Evolutionary conservation across 2,113 vertebrate species (phyloP), one percentile per base, ranked within the genome.

Genomic region (Halcyon senegalensis): DNA sequence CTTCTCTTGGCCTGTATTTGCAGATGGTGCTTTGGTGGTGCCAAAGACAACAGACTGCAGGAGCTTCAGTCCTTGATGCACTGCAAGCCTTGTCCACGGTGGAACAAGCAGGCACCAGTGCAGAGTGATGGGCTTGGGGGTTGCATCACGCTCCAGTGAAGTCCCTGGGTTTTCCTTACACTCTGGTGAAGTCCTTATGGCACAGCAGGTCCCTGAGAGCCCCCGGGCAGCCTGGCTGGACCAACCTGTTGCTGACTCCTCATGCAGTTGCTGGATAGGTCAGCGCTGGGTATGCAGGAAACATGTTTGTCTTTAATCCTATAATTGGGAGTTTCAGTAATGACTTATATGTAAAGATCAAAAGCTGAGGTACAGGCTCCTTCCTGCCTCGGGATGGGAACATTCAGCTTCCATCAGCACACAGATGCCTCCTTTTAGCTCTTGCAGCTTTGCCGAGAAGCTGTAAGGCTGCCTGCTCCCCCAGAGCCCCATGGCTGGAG

Each of bases 291-390:
- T 50, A 16, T 33, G 21, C 70, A 91, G 91, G 95, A 91, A 94
- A 75, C 84, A 62, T 1, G 0, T 78, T 91, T 89, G 84, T 85
- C 82, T 93, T 73, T 75, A 92, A 89, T 79, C 78, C 62, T 83
- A 3, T 96, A 96, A 95, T 90, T 96, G 74, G 33, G 50, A 62
- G 75, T 48, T 85, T 76, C 25, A 35, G 90, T 83, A 93, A 60
- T 2, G 2, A 83, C 87, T 85, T 88, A n/a, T 41, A 48, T 69
- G 10, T 85, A 53, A 44, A 81, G 87, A 95, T 93, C 55, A 95
- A 96, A 96, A 85, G 82, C 70, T 0, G 13, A 85, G 72, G 72
- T 73, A 67, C 56, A 56, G 59, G 72, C 76, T 93, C 11, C 73
- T 84, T 96, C 90, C 87, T 95, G 87, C 92, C 90, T 70, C 43